Base-by-base conservation (phyloP, 35 echinoderm and acorn worm species). In the Acanthaster planci region DNA sequence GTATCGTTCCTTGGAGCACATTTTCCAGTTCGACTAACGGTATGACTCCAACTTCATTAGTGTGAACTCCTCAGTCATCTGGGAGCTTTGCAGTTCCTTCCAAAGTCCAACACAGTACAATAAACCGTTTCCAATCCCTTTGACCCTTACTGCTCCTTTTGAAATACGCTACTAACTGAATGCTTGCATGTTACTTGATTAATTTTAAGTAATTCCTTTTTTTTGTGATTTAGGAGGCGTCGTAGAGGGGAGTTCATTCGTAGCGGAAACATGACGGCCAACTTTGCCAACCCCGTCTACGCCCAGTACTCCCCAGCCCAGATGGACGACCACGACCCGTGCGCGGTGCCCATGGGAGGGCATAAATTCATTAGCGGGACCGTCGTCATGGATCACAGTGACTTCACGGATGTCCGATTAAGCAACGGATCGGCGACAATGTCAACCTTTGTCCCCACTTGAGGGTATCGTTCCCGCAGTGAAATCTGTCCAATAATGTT, bases 241-340 rank as follows among this genome's bases (percentile, higher is more conserved):
- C 26, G 64, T 7, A 21, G 64, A 72, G 64, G 64, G 34, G 64
- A 72, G 14, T 72, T 72, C 64, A 72, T 72, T 29, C 64, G 64
- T 31, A 31, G 64, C 64, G 64, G 64, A 14, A 72, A 72, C 64
- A 72, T 72, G 23, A 31, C 64, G 16, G 23, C 64, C 21, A 72
- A 26, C 64, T 72, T 72, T 26, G 23, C 64, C 18, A 72, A 72
- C 29, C 64, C 64, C 0, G 64, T 72, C 19, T 72, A 72, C 29
- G 64, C 64, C 19, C 34, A 26, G 0, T 72, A 72, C 26, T 2
- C 64, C 64, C 64, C 64, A 0, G 64, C 64, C 34, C 64, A 72
- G 0, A 72, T 26, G 14, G 64, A 72, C 1, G 64, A 72, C 30
- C 64, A 72, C 7, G 64, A 72, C 30, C 64, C 64, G 2, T 72